A percentile compares a stretch with the other conserved stretches of the same genome.
phyloP scores from a whole-genome alignment of 92 coral and sea anemone species.

The Ricordea florida region DNA sequence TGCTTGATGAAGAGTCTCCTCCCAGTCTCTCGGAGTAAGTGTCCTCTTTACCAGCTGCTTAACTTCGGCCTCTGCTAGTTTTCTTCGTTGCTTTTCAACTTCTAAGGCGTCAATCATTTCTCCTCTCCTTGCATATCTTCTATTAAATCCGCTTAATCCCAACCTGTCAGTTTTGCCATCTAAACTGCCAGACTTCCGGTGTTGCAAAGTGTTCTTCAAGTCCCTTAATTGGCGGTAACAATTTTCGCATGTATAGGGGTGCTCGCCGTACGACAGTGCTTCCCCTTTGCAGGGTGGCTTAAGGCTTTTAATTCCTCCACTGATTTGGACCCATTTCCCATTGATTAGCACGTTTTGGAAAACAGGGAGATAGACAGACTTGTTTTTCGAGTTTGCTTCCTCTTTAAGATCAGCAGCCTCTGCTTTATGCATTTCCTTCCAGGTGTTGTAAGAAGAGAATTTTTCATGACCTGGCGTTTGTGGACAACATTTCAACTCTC shows the following conservation, averaged over 20 bases:
- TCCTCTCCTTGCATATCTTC: conserved; percentile 23
- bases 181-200: conserved; percentile 5
- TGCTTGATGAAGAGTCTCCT: conserved; percentile 9
- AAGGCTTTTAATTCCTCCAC: conserved; percentile 38
- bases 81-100: conserved; percentile 1
- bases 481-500: background rate
- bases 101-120: conserved; percentile 26
- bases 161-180: background rate
- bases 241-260: conserved; percentile 41
- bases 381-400: background rate
- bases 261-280: conserved; percentile 23
- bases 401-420: conserved; percentile 10
- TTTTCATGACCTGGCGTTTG: background rate
- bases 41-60: conserved; percentile 3
- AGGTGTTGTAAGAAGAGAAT: background rate
- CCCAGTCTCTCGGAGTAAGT: conserved; percentile 36
- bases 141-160: conserved; percentile 29
- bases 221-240: conserved; percentile 28
- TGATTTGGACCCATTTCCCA: conserved; percentile 4
- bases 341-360: background rate
- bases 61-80: conserved; percentile 6
- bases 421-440: conserved; percentile 2
- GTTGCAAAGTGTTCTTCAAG: conserved; percentile 13
- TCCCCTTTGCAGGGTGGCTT: conserved; percentile 36
- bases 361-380: background rate